phyloP scores from a whole-genome alignment of 2,113 vertebrate species.

The Tapirus terrestris region DNA sequence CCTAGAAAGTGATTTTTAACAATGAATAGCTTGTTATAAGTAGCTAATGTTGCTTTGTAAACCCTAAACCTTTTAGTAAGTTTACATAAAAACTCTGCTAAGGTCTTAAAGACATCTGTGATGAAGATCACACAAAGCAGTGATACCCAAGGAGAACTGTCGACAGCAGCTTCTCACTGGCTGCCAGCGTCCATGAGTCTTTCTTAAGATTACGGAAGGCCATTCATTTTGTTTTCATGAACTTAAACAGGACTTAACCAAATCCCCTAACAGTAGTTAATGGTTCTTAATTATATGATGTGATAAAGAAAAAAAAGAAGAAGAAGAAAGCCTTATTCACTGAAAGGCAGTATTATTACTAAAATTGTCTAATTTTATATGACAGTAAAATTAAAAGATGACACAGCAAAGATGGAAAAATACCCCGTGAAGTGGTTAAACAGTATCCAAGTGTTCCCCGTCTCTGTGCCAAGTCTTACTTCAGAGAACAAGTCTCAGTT shows the following conservation, averaged over 20 bases:
- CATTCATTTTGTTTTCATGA: slow-evolving; percentile 81
- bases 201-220: slow-evolving; percentile 74
- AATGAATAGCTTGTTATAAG: slow-evolving; percentile 74
- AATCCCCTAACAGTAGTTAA: slow-evolving; percentile 81
- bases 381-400: slow-evolving; percentile 73
- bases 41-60: slow-evolving; percentile 63
- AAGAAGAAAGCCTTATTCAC: slow-evolving; percentile 69
- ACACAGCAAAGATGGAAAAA: slow-evolving; percentile 61
- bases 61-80: slow-evolving; percentile 73
- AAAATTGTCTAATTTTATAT: slow-evolving; percentile 72
- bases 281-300: slow-evolving; percentile 81
- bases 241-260: slow-evolving; percentile 80
- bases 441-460: slow-evolving; percentile 43
- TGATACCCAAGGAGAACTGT: slow-evolving; percentile 62
- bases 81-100: slow-evolving; percentile 79
- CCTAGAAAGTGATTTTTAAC: slow-evolving; percentile 57
- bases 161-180: slow-evolving; percentile 68
- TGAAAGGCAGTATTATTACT: slow-evolving; percentile 76
- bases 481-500: slow-evolving; percentile 53
- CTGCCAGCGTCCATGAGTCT: slow-evolving; percentile 69
- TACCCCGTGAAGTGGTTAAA: slow-evolving; percentile 60
- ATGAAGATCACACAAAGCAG: slow-evolving; percentile 69
- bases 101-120: slow-evolving; percentile 58
- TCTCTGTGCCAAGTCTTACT: slow-evolving; percentile 63
- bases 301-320: slow-evolving; percentile 1